These are phyloP conservation scores for Phaedon cochleariae DNA, from an alignment of 2,888 invertebrate genomes.

Conservation along the genomic window DNA sequence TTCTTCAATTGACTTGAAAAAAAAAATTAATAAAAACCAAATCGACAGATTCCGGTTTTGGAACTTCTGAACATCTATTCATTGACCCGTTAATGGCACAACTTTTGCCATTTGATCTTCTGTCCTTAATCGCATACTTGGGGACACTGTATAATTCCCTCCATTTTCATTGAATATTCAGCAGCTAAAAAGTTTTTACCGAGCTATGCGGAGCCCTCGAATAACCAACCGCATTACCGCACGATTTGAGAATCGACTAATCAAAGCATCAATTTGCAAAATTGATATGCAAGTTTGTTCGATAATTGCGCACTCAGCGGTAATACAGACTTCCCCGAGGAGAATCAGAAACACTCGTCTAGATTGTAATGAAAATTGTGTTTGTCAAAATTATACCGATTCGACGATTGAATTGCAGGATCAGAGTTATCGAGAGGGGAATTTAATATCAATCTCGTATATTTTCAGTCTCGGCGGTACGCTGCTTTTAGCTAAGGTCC, in stretches of 20 bases:
- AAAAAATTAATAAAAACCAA: no score
- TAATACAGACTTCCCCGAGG: conserved; percentile 51
- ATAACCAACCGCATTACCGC: not conserved
- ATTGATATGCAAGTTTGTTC: conserved; percentile 61
- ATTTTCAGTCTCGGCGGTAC: not conserved
- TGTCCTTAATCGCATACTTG: no score
- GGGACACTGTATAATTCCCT: no score
- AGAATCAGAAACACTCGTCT: conserved; percentile 48
- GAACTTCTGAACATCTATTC: no score
- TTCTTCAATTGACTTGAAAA: no score
- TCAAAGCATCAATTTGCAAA: conserved; percentile 55
- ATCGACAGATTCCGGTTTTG: no score
- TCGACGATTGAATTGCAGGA: conserved; percentile 35
- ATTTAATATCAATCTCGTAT: conserved; percentile 26
- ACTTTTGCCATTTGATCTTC: no score
- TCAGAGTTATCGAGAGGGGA: conserved; percentile 37
- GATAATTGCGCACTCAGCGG: conserved; percentile 62
- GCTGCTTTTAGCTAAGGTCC: no score
- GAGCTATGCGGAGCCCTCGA: no score
- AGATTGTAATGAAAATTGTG: conserved; percentile 61
- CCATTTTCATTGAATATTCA: no score
- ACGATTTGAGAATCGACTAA: not conserved
- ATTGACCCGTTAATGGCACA: no score
- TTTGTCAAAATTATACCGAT: conserved; percentile 53
- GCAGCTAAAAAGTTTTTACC: no score